Evolutionary conservation across 2,113 vertebrate genomes (phyloP), one percentile per base, ranked within the genome.

Genomic region (Silurus glanis): DNA sequence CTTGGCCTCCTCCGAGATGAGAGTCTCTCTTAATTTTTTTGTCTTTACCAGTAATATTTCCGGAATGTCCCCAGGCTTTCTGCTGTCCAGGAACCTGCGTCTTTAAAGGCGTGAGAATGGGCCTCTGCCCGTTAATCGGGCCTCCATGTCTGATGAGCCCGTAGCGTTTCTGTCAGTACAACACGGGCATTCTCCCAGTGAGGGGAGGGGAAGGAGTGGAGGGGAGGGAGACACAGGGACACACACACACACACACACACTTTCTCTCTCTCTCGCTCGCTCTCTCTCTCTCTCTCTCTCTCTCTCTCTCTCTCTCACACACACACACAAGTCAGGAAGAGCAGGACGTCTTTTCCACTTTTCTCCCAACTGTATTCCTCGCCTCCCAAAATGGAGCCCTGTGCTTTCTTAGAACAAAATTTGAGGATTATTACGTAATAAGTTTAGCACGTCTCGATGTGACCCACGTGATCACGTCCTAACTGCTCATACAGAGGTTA

Each of bases 61-160:
- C 87, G 85, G 87, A 90, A 89, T 88, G 86, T 91, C 90, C 90
- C 91, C 82, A 86, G 90, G 90, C n/a, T 72, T 88, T 89, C 91
- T 83, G 88, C 85, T 55, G 86, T 93, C 92, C 91, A 88, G 92
- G 58, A 91, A 90, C 90, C 83, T 89, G 75, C 87, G 90, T 91
- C n/a, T 55, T 93, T 93, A 93, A 93, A 92, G 92, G 92, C 93
- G 93, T 95, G 94, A 91, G 92, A 93, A 87, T 89, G 93, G 93
- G 94, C 93, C 94, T 94, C 91, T 89, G 91, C 94, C 90, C 90
- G 93, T 92, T 91, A 91, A 90, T 92, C 92, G 94, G 95, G 95
- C 95, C 95, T 95, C 94, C 94, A 95, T 95, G 94, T 94, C 94
- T 94, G 92, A 93, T 94, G 91, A 94, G 94, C 94, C 94, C 94